Conservation (phyloP, 2,888 invertebrate species). For the Ptychoptera albimana region DNA sequence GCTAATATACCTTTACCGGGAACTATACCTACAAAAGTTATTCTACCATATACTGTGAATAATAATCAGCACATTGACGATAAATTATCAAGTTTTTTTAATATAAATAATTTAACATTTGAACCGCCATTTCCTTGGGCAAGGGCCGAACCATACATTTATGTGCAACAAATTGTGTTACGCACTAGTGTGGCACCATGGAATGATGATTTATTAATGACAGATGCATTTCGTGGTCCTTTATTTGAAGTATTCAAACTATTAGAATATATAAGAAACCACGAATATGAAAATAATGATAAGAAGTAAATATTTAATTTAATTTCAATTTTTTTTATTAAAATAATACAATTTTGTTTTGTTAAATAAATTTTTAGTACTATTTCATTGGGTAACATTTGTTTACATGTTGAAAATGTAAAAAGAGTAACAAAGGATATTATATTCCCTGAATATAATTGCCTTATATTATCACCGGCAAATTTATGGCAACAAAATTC, state of each 20-base stretch:
- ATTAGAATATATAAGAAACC: constrained; percentile 71
- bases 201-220: constrained; percentile 61
- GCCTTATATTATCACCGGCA: constrained; percentile 81
- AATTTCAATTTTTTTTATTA: not conserved
- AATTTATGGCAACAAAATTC: constrained; percentile 84
- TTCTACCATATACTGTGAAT: constrained; percentile 34
- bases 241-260: constrained; percentile 79
- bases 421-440: constrained; percentile 43
- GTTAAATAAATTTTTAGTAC: constrained; percentile 34
- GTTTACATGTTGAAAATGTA: constrained; percentile 71
- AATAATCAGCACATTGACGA: constrained; percentile 19
- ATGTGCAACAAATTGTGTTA: constrained; percentile 61
- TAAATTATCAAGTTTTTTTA: constrained; percentile 17
- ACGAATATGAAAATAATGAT: constrained; percentile 43
- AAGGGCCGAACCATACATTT: constrained; percentile 43
- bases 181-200: constrained; percentile 73
- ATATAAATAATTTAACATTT: constrained; percentile 15
- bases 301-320: constrained; percentile 1
- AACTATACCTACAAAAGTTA: constrained; percentile 62
- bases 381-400: constrained; percentile 61
- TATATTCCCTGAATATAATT: constrained; percentile 80
- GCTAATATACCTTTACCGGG: constrained; percentile 80
- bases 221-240: constrained; percentile 85
- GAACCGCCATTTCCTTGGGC: constrained; percentile 41
- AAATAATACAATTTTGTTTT: not conserved